Conservation (phyloP, 2,888 invertebrate genomes). For the Megalurothrips usitatus region DNA sequence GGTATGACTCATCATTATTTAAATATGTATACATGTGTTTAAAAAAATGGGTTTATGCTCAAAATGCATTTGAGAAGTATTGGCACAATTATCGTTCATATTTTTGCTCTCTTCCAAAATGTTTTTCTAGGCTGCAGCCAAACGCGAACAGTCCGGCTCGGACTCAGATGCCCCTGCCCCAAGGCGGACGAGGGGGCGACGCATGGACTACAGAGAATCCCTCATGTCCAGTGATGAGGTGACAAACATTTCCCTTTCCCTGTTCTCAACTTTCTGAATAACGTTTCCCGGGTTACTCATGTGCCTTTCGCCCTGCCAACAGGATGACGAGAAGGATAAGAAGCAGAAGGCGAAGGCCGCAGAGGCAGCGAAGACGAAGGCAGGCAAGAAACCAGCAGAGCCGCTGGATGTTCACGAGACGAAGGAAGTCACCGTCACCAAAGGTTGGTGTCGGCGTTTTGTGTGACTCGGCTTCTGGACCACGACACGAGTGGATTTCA, state of each 20-base stretch:
- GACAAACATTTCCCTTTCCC: constrained; percentile 47
- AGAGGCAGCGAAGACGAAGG: constrained; percentile 39
- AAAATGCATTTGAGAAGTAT: too few species aligned
- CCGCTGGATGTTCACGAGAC: constrained; percentile 43
- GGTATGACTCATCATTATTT: constrained; percentile 25
- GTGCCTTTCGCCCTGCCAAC: too few species aligned
- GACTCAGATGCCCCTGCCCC: constrained; percentile 58
- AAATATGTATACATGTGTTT: background rate
- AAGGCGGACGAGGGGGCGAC: constrained; percentile 65
- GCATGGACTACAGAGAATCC: constrained; percentile 72
- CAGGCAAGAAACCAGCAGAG: constrained; percentile 44
- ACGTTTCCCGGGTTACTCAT: too few species aligned
- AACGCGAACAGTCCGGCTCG: constrained; percentile 44
- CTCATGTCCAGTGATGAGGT: constrained; percentile 61
- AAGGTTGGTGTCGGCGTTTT: constrained; percentile 45
- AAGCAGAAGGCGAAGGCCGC: constrained; percentile 48
- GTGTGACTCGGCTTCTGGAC: constrained; percentile 39
- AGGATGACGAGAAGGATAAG: constrained; percentile 37
- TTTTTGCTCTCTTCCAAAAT: constrained; percentile 29
- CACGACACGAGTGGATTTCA: background rate
- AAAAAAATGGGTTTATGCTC: background rate
- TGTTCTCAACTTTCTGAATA: too few species aligned
- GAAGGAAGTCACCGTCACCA: constrained; percentile 42
- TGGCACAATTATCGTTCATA: too few species aligned
- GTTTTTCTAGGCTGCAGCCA: background rate